phyloP scores from a whole-genome alignment of 2,888 invertebrate species.

The Ophion slaviceki region DNA sequence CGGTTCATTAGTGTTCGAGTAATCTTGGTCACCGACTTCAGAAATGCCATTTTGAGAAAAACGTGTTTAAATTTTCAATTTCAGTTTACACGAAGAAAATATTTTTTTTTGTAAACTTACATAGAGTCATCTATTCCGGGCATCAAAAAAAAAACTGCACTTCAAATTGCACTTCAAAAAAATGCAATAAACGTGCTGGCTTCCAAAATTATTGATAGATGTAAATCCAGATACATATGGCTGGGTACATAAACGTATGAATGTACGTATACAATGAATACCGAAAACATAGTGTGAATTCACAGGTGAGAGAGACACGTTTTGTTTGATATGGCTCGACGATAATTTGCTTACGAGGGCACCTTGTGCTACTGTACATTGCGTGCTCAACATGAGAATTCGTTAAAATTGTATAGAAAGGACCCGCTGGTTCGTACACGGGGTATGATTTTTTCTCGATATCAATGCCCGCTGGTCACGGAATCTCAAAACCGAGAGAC shows the following conservation, averaged over 20 bases:
- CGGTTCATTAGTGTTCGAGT: no score
- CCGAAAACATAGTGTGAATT: constrained; percentile 46
- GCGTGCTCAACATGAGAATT: constrained; percentile 51
- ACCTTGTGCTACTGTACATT: constrained; percentile 33
- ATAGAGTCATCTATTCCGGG: no score
- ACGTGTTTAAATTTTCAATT: no score
- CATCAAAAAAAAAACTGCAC: no score
- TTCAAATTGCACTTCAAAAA: no score
- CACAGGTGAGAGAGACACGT: constrained; percentile 55
- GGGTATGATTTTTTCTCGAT: constrained; percentile 25
- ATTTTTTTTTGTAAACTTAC: no score
- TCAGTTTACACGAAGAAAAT: no score
- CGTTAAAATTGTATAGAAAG: constrained; percentile 49
- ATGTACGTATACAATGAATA: neutral
- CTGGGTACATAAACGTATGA: neutral
- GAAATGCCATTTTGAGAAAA: no score
- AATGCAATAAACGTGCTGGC: no score
- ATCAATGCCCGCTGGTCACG: constrained; percentile 37
- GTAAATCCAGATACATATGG: neutral
- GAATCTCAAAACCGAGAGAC: constrained; percentile 7
- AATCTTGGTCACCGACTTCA: no score
- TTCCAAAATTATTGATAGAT: neutral
- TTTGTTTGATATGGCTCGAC: constrained; percentile 30
- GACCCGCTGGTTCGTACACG: constrained; percentile 4
- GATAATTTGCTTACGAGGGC: constrained; percentile 43